Conservation (phyloP, 2,797 vertebrate species). For the Scarus forsteni region DNA sequence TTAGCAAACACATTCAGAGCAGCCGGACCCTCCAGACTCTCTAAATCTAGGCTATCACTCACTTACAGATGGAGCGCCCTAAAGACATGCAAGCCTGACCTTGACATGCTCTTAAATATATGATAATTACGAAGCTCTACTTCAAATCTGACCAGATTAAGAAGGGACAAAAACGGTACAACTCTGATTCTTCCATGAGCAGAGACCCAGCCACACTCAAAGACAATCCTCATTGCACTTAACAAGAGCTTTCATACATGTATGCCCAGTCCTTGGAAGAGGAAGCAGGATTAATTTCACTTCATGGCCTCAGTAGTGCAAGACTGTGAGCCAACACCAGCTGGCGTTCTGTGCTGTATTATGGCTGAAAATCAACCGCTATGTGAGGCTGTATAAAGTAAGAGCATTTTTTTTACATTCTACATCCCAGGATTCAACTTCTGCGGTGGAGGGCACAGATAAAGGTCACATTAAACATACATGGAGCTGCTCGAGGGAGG, state of each 20-base stretch:
- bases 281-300: conserved; percentile 23
- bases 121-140: background rate
- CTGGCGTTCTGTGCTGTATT: background rate
- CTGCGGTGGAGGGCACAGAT: conserved; percentile 4
- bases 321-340: background rate
- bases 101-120: background rate
- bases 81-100: conserved; percentile 43
- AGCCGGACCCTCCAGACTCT: conserved; percentile 25
- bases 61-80: conserved; percentile 37
- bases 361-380: conserved; percentile 3
- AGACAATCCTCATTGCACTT: background rate
- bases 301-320: conserved; percentile 7
- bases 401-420: conserved; percentile 10
- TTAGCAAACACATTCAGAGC: conserved; percentile 39
- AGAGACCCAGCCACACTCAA: background rate
- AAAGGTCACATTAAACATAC: conserved; percentile 60
- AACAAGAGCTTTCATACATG: background rate
- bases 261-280: background rate
- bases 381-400: background rate
- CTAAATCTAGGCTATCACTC: conserved; percentile 51
- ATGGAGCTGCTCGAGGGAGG: conserved; percentile 25
- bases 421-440: conserved; percentile 22
- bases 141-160: background rate
- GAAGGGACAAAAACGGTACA: background rate
- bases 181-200: background rate